Percentiles rank a stretch among this genome's conserved stretches.
phyloP scores from a whole-genome alignment of 2,113 vertebrate genomes.

The Meriones unguiculatus region DNA sequence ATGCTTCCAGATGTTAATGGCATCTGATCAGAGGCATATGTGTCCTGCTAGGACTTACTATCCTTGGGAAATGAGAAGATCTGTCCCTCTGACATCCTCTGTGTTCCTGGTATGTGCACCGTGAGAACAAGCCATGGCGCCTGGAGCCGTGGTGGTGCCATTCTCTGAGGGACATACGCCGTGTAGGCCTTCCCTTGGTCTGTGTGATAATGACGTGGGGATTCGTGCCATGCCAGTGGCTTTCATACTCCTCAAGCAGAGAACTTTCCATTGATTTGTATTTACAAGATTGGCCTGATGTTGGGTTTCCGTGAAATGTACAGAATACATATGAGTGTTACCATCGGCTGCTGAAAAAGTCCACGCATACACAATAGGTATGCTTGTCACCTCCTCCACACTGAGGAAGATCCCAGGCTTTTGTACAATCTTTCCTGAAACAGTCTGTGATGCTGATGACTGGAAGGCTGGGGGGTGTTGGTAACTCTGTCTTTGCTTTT shows the following conservation, averaged over 20 bases:
- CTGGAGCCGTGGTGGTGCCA: background rate
- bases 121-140: background rate
- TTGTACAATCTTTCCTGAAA: background rate
- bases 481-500: background rate
- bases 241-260: slow-evolving; percentile 15
- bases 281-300: background rate
- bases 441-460: background rate
- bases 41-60: background rate
- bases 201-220: background rate
- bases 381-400: background rate
- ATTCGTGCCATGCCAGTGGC: background rate
- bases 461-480: background rate
- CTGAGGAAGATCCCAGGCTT: slow-evolving; percentile 4
- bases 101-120: background rate
- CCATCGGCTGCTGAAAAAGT: background rate
- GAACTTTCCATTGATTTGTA: background rate
- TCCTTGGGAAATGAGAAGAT: background rate
- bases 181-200: background rate
- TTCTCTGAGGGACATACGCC: background rate
- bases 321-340: background rate
- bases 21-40: background rate
- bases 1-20: slow-evolving; percentile 24
- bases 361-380: background rate
- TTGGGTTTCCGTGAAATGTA: background rate
- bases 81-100: background rate